Percentiles rank a stretch among this genome's conserved stretches.
Conservation (phyloP, 2,888 invertebrate species). For the Epinotia demarniana region DNA sequence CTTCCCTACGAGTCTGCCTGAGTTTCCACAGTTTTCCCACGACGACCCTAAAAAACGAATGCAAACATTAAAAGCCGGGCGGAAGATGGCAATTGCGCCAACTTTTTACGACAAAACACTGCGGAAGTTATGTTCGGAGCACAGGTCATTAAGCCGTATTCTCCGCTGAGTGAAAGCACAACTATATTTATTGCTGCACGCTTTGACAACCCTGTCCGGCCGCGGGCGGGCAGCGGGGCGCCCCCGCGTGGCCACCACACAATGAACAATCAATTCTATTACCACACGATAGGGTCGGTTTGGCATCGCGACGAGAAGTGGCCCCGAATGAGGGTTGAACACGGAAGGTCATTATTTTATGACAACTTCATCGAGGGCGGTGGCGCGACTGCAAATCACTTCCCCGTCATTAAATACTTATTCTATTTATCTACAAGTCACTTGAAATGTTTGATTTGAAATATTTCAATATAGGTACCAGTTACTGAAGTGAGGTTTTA, state of each 20-base stretch:
- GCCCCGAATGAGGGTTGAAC: constrained; percentile 61
- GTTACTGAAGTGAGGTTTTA: neutral
- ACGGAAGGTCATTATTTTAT: constrained; percentile 75
- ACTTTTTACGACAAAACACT: constrained; percentile 78
- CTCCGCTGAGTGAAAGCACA: constrained; percentile 69
- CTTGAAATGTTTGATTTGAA: constrained; percentile 25
- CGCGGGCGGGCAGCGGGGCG: constrained; percentile 49
- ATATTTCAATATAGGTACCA: neutral
- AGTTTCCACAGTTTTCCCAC: constrained; percentile 32
- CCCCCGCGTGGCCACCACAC: constrained; percentile 46
- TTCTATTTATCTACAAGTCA: constrained; percentile 40
- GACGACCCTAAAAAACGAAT: constrained; percentile 47
- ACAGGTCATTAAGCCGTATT: constrained; percentile 79
- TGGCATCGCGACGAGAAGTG: constrained; percentile 31
- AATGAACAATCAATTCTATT: constrained; percentile 43
- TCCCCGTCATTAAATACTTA: constrained; percentile 43
- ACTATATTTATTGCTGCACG: constrained; percentile 77
- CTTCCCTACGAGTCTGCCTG: neutral
- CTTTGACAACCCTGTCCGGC: constrained; percentile 73
- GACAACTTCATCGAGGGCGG: constrained; percentile 71
- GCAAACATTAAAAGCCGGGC: constrained; percentile 50
- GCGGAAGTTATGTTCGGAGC: constrained; percentile 79
- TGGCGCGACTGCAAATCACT: constrained; percentile 46
- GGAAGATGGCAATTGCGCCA: constrained; percentile 58
- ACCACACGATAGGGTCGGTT: constrained; percentile 30